Base-by-base conservation (phyloP, 2,888 invertebrate species). In the Ceramica pisi region DNA sequence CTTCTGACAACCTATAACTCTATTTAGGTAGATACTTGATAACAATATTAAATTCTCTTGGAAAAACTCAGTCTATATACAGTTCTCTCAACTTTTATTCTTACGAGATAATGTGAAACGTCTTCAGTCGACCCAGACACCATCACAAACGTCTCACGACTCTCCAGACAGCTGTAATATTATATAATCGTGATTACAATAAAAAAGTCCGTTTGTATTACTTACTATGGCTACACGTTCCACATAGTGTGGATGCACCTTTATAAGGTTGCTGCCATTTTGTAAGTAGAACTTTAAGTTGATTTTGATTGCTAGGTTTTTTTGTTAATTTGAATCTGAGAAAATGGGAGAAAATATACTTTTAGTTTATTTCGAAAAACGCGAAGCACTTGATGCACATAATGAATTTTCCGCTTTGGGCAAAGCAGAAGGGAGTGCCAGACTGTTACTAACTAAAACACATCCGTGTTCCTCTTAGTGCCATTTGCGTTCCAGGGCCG, bases 131-230 rank as follows among this genome's bases (percentile, higher is more conserved):
- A 57, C 38, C 55, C 78, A 71, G 72, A 68, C 77, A 53, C 71
- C 63, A 75, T 77, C 66, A 65, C 63, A 73, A 62, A 61, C 65
- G 72, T 75, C 72, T 75, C 75, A 84, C 79, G 76, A 79, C 68
- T 69, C 83, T 74, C 82, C 10, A 64, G 75, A 41, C 55, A 62
- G 73, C 65, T 76, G 65, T 80, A 67, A 76, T 79, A 78, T 81
- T 78, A 73, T 80, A 80, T 81, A 83, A 85, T 80, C 74, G 72
- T 69, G 63, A 80, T 80, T 81, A 82, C 80, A 80, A 83, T 87
- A 86, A 84, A 87, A 81, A 62, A 76, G 70, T 67, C 35, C 50
- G n/a, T n/a, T 66, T 60, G 53, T 69, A 59, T 67, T 74, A 71
- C 55, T 67, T 74, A 71, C 55, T 10, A 31, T 23, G 41, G 60